These are phyloP conservation scores for Drosophila neutralis DNA, from an alignment of 2,888 invertebrate genomes.

Conservation along the genomic window DNA sequence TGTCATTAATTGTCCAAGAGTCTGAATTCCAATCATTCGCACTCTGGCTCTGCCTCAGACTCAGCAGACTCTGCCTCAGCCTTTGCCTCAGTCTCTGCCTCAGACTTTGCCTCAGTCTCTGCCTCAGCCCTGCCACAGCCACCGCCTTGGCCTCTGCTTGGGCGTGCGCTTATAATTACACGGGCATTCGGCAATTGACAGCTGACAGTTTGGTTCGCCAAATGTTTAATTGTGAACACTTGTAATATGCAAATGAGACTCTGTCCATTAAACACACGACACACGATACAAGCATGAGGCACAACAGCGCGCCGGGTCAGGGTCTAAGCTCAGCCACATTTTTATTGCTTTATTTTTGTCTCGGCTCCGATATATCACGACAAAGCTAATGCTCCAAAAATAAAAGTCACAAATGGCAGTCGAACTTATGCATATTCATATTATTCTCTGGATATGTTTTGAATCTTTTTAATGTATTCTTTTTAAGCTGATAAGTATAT, in stretches of 20 bases:
- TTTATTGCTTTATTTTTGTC: background rate
- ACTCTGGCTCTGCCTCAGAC: slow-evolving; percentile 1
- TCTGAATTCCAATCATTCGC: background rate
- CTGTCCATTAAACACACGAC: slow-evolving; percentile 14
- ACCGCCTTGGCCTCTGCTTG: slow-evolving; percentile 11
- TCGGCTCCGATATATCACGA: slow-evolving; percentile 64
- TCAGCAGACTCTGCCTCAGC: background rate
- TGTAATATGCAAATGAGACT: slow-evolving; percentile 75
- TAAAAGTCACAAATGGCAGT: background rate
- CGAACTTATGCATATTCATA: slow-evolving; percentile 67
- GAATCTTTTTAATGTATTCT: slow-evolving; percentile 25
- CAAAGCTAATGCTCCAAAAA: slow-evolving; percentile 24
- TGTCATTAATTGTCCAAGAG: slow-evolving; percentile 70
- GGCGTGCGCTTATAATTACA: slow-evolving; percentile 45
- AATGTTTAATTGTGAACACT: slow-evolving; percentile 76
- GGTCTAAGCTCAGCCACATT: slow-evolving; percentile 28
- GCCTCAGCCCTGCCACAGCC: background rate
- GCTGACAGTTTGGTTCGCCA: slow-evolving; percentile 39
- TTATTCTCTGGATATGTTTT: slow-evolving; percentile 17
- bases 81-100: background rate
- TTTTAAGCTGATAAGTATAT: slow-evolving; percentile 22
- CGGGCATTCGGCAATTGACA: slow-evolving; percentile 43
- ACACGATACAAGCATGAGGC: slow-evolving; percentile 14
- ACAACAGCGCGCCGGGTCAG: slow-evolving; percentile 49
- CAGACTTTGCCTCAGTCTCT: background rate